Evolutionary conservation across 1,140 invertebrate genomes (phyloP), one percentile per base, ranked within the genome.

Genomic region (Hypothenemus hampei): DNA sequence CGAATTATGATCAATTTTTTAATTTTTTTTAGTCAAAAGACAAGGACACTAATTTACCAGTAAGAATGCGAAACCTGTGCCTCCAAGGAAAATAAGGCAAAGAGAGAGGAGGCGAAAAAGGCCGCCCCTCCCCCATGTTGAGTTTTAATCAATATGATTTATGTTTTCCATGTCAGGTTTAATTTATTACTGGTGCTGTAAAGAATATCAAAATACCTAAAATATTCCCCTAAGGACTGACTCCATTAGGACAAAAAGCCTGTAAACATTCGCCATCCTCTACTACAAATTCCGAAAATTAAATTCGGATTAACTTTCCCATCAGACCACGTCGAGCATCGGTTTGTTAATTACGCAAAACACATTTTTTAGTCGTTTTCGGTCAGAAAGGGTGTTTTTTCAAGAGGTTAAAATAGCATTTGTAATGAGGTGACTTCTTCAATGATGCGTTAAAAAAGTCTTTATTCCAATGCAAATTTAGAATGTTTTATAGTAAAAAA

Each of bases 101-200:
- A 31, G 26, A 31, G 26, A 31, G 13, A 31, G 26, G 26, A 31
- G 8, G 26, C 26, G 26, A 31, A n/a, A n/a, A n/a, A n/a, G n/a
- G n/a, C n/a, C n/a, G n/a, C n/a, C 26, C 26, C 26, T 29, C 26
- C 26, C 26, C 26, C 26, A 8, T 31, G 26, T 31, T 13, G 26
- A 31, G 26, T 31, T 31, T 31, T 37, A 31, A 31, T 31, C 26
- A 31, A 31, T 31, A 31, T 31, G 26, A 31, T 31, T 31, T 31
- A 31, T 31, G 26, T 31, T 31, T 11, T 13, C 26, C 26, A 31
- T 31, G 26, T 31, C 26, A 31, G 26, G 26, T 31, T 13, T 31
- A 31, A 31, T 31, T 31, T 31, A 31, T 31, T 31, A 31, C 26
- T 3, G 13, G 8, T 11, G 26, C 26, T 31, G 8, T 31, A 31